Evolutionary conservation across 2,888 invertebrate genomes (phyloP).

Genomic region (Callyntrura sp.): DNA sequence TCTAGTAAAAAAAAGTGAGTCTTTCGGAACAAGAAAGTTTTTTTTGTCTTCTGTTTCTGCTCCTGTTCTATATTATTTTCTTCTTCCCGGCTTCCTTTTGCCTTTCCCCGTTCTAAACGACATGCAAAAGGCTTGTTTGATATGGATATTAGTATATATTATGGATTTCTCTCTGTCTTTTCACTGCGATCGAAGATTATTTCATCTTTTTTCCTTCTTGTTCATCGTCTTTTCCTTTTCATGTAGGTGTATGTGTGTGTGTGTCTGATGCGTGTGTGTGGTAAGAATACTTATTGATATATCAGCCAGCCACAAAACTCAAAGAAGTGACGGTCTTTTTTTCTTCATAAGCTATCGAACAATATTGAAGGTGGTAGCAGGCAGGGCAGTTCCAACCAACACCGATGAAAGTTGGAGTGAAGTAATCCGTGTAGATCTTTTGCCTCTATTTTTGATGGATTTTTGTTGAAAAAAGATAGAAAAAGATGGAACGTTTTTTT

Average conservation of each 20-base stretch:
- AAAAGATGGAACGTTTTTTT: conserved; percentile 67
- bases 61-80: conserved; percentile 47
- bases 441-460: conserved; percentile 71
- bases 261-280: conserved; percentile 27
- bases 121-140: conserved; percentile 78
- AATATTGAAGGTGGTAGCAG: not conserved
- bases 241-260: too few species aligned
- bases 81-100: conserved; percentile 19
- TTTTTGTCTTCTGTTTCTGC: conserved; percentile 21
- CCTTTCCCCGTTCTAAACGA: conserved; percentile 22
- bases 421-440: conserved; percentile 74
- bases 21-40: conserved; percentile 15
- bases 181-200: conserved; percentile 24
- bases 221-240: conserved; percentile 33
- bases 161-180: conserved; percentile 61
- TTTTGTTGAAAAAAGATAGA: conserved; percentile 71
- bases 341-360: too few species aligned
- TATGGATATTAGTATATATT: conserved; percentile 77
- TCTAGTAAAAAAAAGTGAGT: conserved; percentile 7
- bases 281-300: conserved; percentile 75
- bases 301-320: conserved; percentile 20
- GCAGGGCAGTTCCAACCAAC: too few species aligned
- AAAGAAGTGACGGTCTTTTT: not conserved
- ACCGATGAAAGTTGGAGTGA: conserved; percentile 49
- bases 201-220: conserved; percentile 48